Conservation (phyloP, 1,140 invertebrate genomes). For the Stegodyphus mimosarum region DNA sequence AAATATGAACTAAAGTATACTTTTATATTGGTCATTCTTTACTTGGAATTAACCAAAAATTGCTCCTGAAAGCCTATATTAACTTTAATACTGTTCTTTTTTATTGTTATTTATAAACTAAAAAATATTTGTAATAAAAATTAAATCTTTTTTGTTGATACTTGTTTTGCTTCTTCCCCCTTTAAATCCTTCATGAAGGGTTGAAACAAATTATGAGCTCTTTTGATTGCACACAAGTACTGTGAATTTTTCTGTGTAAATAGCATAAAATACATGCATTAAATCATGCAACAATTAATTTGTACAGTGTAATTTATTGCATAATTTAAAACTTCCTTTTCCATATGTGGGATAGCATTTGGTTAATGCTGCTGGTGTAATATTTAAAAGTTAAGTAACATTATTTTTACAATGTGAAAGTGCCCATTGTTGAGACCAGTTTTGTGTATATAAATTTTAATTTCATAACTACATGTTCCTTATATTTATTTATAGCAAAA, state of each 20-base stretch:
- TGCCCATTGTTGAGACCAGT: background rate
- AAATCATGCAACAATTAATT: background rate
- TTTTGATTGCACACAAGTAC: background rate
- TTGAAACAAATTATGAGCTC: background rate
- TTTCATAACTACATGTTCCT: conserved; percentile 54
- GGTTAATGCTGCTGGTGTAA: conserved; percentile 24
- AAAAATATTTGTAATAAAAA: background rate
- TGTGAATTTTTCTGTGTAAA: background rate
- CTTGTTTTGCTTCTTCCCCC: background rate
- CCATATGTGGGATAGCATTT: conserved; percentile 14
- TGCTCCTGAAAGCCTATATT: no score
- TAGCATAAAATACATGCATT: background rate
- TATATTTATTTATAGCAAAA: conserved; percentile 55
- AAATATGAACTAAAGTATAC: no score
- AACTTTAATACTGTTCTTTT: background rate
- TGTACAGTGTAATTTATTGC: conserved; percentile 47
- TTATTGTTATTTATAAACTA: background rate
- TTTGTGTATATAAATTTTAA: conserved; percentile 59
- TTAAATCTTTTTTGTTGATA: background rate
- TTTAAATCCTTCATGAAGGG: no score
- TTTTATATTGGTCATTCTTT: no score
- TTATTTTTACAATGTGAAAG: conserved; percentile 14
- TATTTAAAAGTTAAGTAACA: background rate
- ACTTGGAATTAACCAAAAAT: no score
- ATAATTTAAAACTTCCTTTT: conserved; percentile 1